phyloP scores from a whole-genome alignment of 2,888 invertebrate species.

The Latrodectus elegans region DNA sequence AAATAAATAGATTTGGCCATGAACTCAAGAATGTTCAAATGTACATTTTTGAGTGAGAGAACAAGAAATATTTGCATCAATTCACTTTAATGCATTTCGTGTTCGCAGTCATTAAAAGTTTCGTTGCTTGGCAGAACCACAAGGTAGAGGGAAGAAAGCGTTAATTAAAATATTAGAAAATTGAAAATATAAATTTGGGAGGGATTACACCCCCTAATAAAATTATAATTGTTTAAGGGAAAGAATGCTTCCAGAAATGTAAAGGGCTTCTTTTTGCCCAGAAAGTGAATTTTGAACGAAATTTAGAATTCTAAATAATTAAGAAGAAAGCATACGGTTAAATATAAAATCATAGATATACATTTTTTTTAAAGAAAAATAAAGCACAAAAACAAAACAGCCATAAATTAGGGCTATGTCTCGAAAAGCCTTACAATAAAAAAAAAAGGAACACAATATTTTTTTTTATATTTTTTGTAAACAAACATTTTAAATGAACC shows the following conservation, averaged over 20 bases:
- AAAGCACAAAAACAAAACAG: background rate
- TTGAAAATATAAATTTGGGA: background rate
- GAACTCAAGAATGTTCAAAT: too few species aligned
- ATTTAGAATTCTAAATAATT: constrained; percentile 37
- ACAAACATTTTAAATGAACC: constrained; percentile 5
- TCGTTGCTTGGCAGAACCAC: background rate
- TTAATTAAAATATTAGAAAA: background rate
- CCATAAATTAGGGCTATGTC: background rate
- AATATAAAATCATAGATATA: constrained; percentile 23
- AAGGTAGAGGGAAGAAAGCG: background rate
- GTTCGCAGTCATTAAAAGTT: background rate
- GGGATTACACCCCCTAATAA: background rate
- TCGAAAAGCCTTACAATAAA: background rate
- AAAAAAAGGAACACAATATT: background rate
- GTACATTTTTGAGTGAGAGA: too few species aligned
- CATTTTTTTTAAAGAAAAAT: too few species aligned
- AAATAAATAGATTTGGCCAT: too few species aligned
- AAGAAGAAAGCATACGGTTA: constrained; percentile 19
- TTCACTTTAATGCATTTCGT: background rate
- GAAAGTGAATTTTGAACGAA: constrained; percentile 30
- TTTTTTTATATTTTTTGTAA: background rate
- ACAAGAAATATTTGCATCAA: too few species aligned
- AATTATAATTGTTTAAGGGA: background rate
- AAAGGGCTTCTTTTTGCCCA: constrained; percentile 1
- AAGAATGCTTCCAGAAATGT: background rate